Evolutionary conservation across 2,797 vertebrate genomes (phyloP), one percentile per base, ranked within the genome.

Genomic region (Acrossocheilus wenchowensis): DNA sequence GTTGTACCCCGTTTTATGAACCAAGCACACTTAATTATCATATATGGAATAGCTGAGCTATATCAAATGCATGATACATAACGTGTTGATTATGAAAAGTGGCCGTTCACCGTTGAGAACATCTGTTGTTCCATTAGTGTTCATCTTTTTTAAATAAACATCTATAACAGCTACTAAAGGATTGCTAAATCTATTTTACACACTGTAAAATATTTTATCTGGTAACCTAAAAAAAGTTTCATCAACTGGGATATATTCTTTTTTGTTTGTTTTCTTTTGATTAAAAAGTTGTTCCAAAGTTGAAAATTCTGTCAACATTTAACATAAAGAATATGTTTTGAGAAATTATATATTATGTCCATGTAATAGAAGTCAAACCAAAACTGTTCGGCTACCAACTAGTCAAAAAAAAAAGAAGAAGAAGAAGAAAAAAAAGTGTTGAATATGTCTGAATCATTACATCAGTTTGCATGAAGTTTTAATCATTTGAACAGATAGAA

Each of bases 1-100:
- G 83, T 82, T 85, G 72, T 79, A 83, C 77, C 74, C 48, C 21
- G 71, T 78, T 85, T 88, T 85, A 85, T 86, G 64, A 81, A 78
- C 84, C 80, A 79, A 81, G 77, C 54, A 68, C 73, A 45, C 62
- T 41, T 81, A 85, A 79, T 85, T 85, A 85, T 79, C 75, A 79
- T 52, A 52, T 85, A 72, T 82, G 73, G 66, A 78, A 75, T 77
- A 52, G 87, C 83, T 85, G 39, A 80, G 75, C 85, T 50, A 83
- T 50, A 80, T 81, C 79, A 69, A 77, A 74, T 84, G 78, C 36
- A 54, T 50, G 50, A 72, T 68, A 69, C 45, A 85, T 43, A 30
- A 78, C 34, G 10, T 68, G 62, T 57, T 78, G 48, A 78, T 78
- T 69, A 69, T 69, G 48, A 78, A 71, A 45, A 52, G 48, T 78